Conservation (phyloP, 1,140 invertebrate species). For the Theocolax elegans region DNA sequence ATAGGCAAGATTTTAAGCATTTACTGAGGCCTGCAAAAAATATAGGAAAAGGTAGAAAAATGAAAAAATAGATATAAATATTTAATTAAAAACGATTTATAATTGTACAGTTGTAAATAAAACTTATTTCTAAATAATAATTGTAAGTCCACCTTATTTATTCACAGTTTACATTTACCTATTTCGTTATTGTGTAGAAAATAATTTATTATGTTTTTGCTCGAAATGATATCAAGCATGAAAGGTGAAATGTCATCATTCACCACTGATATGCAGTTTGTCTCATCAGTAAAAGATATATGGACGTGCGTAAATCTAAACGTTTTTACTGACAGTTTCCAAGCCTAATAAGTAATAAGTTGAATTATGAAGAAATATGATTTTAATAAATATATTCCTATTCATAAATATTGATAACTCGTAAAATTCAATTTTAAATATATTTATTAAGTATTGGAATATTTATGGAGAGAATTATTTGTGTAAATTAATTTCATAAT, state of each 20-base stretch:
- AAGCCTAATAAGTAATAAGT: slow-evolving; percentile 35
- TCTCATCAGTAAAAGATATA: slow-evolving; percentile 34
- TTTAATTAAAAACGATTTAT: slow-evolving; percentile 13
- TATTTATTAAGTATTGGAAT: neutral
- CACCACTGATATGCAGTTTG: slow-evolving; percentile 46
- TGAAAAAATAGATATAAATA: slow-evolving; percentile 25
- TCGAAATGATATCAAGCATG: slow-evolving; percentile 46
- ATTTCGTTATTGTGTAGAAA: slow-evolving; percentile 27
- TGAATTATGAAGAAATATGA: slow-evolving; percentile 48
- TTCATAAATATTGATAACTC: slow-evolving; percentile 17
- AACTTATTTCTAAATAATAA: slow-evolving; percentile 34
- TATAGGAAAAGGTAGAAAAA: slow-evolving; percentile 52
- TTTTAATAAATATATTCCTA: slow-evolving; percentile 53
- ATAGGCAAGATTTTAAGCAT: slow-evolving; percentile 78
- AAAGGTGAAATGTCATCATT: slow-evolving; percentile 64
- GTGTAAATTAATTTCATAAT: neutral
- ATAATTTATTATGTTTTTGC: slow-evolving; percentile 45
- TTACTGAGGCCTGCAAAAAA: slow-evolving; percentile 75
- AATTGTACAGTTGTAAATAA: slow-evolving; percentile 42
- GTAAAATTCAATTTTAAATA: slow-evolving; percentile 5
- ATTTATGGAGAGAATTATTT: neutral
- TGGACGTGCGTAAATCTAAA: slow-evolving; percentile 44
- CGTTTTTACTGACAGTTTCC: slow-evolving; percentile 50
- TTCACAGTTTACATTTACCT: slow-evolving; percentile 6
- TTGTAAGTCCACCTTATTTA: slow-evolving; percentile 13